Conservation (phyloP, 2,888 invertebrate genomes). For the Drosophila fungiperda region DNA sequence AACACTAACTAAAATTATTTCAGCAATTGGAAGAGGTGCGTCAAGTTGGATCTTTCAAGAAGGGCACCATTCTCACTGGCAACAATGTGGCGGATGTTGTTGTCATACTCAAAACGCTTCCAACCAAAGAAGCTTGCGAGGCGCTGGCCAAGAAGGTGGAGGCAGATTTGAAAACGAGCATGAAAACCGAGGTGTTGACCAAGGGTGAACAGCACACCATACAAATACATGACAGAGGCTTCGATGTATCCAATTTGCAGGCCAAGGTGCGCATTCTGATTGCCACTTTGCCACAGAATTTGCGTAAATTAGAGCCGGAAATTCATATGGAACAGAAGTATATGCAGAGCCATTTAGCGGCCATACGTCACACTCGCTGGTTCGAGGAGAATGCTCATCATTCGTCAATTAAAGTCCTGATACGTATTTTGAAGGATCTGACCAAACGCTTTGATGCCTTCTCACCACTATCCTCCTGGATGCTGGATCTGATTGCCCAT, state of each 20-base stretch:
- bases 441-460: conserved; percentile 95
- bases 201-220: conserved; percentile 86
- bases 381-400: conserved; percentile 99
- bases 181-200: conserved; percentile 88
- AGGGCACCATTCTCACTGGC: conserved; percentile 98
- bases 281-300: conserved; percentile 96
- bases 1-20: conserved; percentile 31
- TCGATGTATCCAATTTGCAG: conserved; percentile 93
- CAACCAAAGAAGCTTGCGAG: conserved; percentile 97
- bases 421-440: conserved; percentile 96
- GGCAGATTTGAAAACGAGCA: conserved; percentile 92
- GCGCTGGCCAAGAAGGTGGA: conserved; percentile 94
- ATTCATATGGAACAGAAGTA: conserved; percentile 90
- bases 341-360: conserved; percentile 95
- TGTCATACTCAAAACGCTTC: conserved; percentile 97
- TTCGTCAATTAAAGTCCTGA: conserved; percentile 97
- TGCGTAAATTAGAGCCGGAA: conserved; percentile 96
- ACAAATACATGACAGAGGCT: conserved; percentile 90
- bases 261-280: conserved; percentile 96
- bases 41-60: conserved; percentile 99
- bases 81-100: conserved; percentile 98
- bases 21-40: conserved; percentile 97
- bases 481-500: conserved; percentile 97
- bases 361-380: conserved; percentile 98
- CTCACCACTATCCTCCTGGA: conserved; percentile 97